A percentile compares a stretch with the other conserved stretches of the same genome.
These are phyloP conservation scores for Ailuropoda melanoleuca DNA, from an alignment of 2,113 vertebrate species.

Conservation along the genomic window DNA sequence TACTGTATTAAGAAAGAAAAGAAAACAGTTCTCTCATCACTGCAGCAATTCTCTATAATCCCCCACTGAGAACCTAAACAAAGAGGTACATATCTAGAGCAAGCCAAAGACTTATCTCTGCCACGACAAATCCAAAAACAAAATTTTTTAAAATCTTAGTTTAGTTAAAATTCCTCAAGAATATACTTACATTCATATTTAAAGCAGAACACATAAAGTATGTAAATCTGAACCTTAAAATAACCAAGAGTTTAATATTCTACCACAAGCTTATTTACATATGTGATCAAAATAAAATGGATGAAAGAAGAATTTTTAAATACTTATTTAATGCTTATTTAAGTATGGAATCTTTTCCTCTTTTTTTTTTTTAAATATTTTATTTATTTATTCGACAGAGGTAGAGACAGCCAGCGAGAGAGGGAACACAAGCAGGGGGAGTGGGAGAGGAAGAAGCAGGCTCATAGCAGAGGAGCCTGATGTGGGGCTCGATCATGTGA, in stretches of 20 bases:
- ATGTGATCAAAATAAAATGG: neutral
- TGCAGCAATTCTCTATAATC: slow-evolving; percentile 49
- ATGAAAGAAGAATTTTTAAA: neutral
- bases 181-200: slow-evolving; percentile 81
- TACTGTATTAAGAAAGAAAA: slow-evolving; percentile 62
- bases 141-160: slow-evolving; percentile 70
- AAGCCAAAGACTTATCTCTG: slow-evolving; percentile 67
- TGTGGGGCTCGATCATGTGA: too few relatives aligned
- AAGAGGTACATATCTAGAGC: slow-evolving; percentile 40
- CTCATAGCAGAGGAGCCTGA: too few relatives aligned
- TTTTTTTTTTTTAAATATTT: too few relatives aligned
- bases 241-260: slow-evolving; percentile 41
- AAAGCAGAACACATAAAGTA: slow-evolving; percentile 79
- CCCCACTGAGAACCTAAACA: slow-evolving; percentile 68
- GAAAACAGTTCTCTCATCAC: slow-evolving; percentile 62
- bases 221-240: slow-evolving; percentile 68
- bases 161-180: slow-evolving; percentile 79
- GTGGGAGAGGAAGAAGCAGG: too few relatives aligned
- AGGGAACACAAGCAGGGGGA: too few relatives aligned
- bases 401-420: too few relatives aligned
- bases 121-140: slow-evolving; percentile 13
- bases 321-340: neutral
- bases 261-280: neutral
- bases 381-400: too few relatives aligned
- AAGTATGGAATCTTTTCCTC: neutral